Base-by-base conservation (phyloP, 2,113 vertebrate genomes). In the Oncorhynchus tshawytscha region DNA sequence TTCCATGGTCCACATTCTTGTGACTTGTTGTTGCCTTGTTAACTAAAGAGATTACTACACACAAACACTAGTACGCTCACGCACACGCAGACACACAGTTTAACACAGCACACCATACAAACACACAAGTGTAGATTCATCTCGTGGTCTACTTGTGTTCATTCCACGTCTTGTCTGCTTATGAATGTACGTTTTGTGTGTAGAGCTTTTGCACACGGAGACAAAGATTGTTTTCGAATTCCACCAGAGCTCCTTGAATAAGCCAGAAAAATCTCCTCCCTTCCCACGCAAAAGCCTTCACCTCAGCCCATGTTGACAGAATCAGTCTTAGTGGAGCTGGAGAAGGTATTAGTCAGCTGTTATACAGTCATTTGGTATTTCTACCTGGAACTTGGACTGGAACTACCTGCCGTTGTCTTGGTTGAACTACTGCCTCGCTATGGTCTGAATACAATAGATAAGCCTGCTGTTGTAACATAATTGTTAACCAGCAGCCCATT, bases 71-170 rank as follows among this genome's bases (percentile, higher is more conserved):
- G 39, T 45, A 45, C 8, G 39, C 72, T 59, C 64, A 29, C n/a
- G 70, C 64, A 34, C 67, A 82, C 76, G 72, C 16, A 69, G n/a
- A 8, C 60, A 74, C 24, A 65, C 57, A 20, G 20, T 76, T 86
- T 78, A 71, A 18, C 15, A 34, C 15, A 68, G 20, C 67, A n/a
- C 27, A 39, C 18, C 39, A 45, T 45, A 45, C 9, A 3, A 12
- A 39, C 31, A 39, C 67, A 69, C 31, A 45, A 12, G 13, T 9
- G 9, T 22, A n/a, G 16, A 62, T 24, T 62, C 6, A 70, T 39
- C 24, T 70, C 45, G 29, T 70, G 68, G 39, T 70, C 20, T 70
- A 13, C 39, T 12, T 13, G 16, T 70, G 34, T 70, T 8, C 16
- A 11, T 70, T 70, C 39, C 45, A 49, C 68, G 3, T 70, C 8